Evolutionary conservation across 2,113 vertebrate species (phyloP).

Genomic region (Oriolus oriolus): DNA sequence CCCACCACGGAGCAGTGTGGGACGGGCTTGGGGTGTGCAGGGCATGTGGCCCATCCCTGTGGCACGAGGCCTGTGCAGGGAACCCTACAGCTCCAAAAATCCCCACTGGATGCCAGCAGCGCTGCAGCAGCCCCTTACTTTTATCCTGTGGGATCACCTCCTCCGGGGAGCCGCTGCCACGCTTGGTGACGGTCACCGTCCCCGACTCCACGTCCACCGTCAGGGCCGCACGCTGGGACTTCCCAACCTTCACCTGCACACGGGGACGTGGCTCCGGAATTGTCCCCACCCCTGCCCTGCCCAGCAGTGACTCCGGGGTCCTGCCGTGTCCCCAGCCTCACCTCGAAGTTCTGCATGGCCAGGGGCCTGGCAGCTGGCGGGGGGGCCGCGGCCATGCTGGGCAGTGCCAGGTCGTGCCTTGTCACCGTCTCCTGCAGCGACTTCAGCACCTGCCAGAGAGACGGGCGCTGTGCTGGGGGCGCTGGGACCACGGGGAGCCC

Average conservation of each 20-base stretch:
- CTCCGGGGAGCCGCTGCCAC: slow-evolving; percentile 47
- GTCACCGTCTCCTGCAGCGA: slow-evolving; percentile 78
- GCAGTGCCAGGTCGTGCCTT: slow-evolving; percentile 78
- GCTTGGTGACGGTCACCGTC: slow-evolving; percentile 74
- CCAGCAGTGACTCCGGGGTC: rapidly evolving
- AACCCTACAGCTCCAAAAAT: rapidly evolving
- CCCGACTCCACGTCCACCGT: slow-evolving; percentile 78
- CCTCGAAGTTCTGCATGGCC: slow-evolving; percentile 80
- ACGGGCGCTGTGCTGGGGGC: rapidly evolving
- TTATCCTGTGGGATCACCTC: slow-evolving; percentile 79
- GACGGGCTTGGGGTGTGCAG: rapidly evolving
- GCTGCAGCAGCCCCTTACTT: slow-evolving; percentile 58
- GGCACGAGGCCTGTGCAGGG: neutral
- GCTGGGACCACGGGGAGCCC: neutral
- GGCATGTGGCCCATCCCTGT: neutral
- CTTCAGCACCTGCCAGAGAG: slow-evolving; percentile 73
- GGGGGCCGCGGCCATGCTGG: slow-evolving; percentile 27
- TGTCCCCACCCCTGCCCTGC: neutral
- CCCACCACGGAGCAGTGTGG: rapidly evolving
- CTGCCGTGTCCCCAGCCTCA: neutral
- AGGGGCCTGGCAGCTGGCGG: slow-evolving; percentile 22
- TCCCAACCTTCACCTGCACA: slow-evolving; percentile 78
- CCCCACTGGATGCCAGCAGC: rapidly evolving
- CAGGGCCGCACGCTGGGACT: slow-evolving; percentile 72
- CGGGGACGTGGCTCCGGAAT: rapidly evolving